Base-by-base conservation (phyloP, 2,113 vertebrate genomes). In the Serinus canaria region DNA sequence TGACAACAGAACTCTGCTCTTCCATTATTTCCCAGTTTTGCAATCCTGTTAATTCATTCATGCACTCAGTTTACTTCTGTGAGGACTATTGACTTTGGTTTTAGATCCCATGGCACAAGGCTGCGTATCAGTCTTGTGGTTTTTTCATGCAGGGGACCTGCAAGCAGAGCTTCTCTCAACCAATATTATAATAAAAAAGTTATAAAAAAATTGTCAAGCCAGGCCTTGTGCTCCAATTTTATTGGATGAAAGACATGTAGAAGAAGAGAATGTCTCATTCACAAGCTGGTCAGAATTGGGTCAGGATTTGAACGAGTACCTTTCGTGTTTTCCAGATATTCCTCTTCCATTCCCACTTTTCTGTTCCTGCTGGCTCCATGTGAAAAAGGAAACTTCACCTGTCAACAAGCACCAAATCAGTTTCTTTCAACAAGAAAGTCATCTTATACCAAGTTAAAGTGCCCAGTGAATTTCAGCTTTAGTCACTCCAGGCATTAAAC, bases 1-100 rank as follows among this genome's bases (percentile, higher is more conserved):
- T 23, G 70, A 91, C 80, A 96, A 44, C 86, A 87, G 81, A 85
- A 80, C 58, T 83, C 83, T 25, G 18, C 33, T 84, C 62, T 53
- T 47, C 59, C 66, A 67, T 83, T 87, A 39, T 63, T 87, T 10
- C 17, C 55, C 87, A 84, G 63, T 74, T 96, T 47, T 96, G 52
- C 59, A 89, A 86, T 89, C 62, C 47, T 21, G 39, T 81, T 87
- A 49, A 87, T 72, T 93, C 87, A 63, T 91, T 95, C 76, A 60
- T 73, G n/a, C 66, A 79, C 74, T 92, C 47, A 79, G 81, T 59
- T 88, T 69, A 49, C 90, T 93, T 78, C 77, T 72, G 59, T 89
- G 86, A 68, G 63, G 39, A 80, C 13, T 3, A 11, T 18, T 73
- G 80, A 46, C 39, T 87, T 39, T 24, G 27, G 35, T 63, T 96